Evolutionary conservation across 2,888 invertebrate species (phyloP).

Genomic region (Drosophila testacea): DNA sequence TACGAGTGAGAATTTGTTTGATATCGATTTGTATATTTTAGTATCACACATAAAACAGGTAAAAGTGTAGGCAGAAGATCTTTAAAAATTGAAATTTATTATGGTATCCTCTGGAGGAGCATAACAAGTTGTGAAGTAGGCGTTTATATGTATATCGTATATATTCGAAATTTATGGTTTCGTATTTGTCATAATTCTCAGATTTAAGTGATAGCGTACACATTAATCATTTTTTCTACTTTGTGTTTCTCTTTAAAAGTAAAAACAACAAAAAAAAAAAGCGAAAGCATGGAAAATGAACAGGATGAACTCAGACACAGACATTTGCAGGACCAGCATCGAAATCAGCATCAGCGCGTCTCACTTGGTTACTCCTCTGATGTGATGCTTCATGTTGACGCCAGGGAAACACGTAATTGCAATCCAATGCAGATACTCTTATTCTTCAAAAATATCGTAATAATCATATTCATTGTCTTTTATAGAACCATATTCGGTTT

Average conservation of each 20-base stretch:
- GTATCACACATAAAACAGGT: background rate
- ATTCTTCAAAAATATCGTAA: background rate
- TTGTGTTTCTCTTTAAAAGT: constrained; percentile 59
- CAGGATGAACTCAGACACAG: constrained; percentile 81
- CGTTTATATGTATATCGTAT: constrained; percentile 2
- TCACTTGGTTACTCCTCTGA: constrained; percentile 45
- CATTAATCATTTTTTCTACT: constrained; percentile 53
- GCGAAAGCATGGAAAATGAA: constrained; percentile 81
- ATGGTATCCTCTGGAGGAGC: background rate
- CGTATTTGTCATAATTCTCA: constrained; percentile 42
- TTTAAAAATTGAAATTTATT: background rate
- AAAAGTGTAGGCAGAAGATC: background rate
- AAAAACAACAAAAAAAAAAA: constrained; percentile 54
- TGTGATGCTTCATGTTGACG: constrained; percentile 42
- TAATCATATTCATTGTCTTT: background rate
- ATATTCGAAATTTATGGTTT: constrained; percentile 19
- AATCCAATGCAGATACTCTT: background rate
- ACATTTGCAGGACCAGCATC: constrained; percentile 59
- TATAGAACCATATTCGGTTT: constrained; percentile 51
- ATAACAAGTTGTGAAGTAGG: constrained; percentile 23
- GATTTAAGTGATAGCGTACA: constrained; percentile 57
- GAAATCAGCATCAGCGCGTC: constrained; percentile 45
- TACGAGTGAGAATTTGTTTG: background rate
- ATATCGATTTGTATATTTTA: background rate
- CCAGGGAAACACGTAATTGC: constrained; percentile 59